Percentiles rank a stretch among this genome's conserved stretches.
These are phyloP conservation scores for Battus philenor DNA, from an alignment of 1,140 invertebrate species.

Conservation along the genomic window DNA sequence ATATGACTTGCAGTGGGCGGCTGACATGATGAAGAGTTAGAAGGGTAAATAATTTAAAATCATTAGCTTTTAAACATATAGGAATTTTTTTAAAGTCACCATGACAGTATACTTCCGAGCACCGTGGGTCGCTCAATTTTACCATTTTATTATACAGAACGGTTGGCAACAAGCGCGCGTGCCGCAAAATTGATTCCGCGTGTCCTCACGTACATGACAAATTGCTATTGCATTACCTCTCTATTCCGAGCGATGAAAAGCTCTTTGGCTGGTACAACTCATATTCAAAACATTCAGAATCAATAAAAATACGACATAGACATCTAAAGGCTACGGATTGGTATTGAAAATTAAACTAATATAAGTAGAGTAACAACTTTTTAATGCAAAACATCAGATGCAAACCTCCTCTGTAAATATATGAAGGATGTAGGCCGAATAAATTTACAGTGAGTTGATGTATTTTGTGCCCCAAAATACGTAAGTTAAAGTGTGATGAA, in stretches of 20 bases:
- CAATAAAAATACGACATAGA: background rate
- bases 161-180: slow-evolving; percentile 41
- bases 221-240: slow-evolving; percentile 41
- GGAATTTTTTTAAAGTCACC: no score
- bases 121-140: slow-evolving; percentile 25
- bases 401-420: no score
- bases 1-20: no score
- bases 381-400: no score
- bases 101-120: slow-evolving; percentile 7
- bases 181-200: slow-evolving; percentile 47
- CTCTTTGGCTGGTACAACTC: slow-evolving; percentile 16
- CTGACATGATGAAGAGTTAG: no score
- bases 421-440: no score
- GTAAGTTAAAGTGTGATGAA: no score
- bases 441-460: no score
- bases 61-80: no score
- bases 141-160: slow-evolving; percentile 43
- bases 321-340: background rate
- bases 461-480: no score
- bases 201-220: slow-evolving; percentile 45
- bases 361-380: background rate
- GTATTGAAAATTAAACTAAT: background rate
- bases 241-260: slow-evolving; percentile 24
- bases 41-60: no score
- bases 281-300: background rate